Conservation (phyloP, 2,113 vertebrate species). For the Pagrus major region DNA sequence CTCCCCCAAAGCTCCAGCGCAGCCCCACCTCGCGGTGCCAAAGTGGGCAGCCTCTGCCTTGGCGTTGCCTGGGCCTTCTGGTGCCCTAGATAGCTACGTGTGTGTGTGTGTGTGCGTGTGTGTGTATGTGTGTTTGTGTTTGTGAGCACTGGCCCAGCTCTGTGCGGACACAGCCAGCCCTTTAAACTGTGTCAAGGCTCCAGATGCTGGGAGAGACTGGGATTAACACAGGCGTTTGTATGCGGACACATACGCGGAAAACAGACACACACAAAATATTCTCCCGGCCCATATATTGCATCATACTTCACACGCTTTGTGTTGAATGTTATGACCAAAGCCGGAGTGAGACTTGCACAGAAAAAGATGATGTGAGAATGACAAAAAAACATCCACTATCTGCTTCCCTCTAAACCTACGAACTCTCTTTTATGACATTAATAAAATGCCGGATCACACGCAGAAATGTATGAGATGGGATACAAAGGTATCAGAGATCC, state of each 20-base stretch:
- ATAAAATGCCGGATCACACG: constrained; percentile 44
- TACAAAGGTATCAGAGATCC: constrained; percentile 60
- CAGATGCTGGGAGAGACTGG: constrained; percentile 84
- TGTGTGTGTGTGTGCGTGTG: constrained; percentile 47
- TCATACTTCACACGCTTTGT: constrained; percentile 36
- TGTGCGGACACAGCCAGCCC: constrained; percentile 80
- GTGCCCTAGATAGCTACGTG: constrained; percentile 83
- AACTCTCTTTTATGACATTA: constrained; percentile 14
- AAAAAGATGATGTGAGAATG: neutral
- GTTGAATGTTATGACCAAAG: constrained; percentile 41
- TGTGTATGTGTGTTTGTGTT: constrained; percentile 49
- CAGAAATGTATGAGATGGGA: constrained; percentile 30
- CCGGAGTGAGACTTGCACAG: constrained; percentile 1
- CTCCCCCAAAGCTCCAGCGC: constrained; percentile 72
- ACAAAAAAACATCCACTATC: neutral
- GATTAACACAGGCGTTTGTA: constrained; percentile 79
- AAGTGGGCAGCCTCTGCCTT: constrained; percentile 83
- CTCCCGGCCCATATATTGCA: constrained; percentile 49
- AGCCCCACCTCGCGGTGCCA: constrained; percentile 80
- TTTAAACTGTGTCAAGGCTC: constrained; percentile 85
- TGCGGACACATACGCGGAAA: constrained; percentile 71
- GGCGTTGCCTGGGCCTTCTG: constrained; percentile 83
- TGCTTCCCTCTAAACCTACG: neutral
- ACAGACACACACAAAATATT: constrained; percentile 67
- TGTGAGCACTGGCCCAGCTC: constrained; percentile 73